Evolutionary conservation across 2,888 invertebrate genomes (phyloP), one percentile per base, ranked within the genome.

Genomic region (Drosophila rellima): DNA sequence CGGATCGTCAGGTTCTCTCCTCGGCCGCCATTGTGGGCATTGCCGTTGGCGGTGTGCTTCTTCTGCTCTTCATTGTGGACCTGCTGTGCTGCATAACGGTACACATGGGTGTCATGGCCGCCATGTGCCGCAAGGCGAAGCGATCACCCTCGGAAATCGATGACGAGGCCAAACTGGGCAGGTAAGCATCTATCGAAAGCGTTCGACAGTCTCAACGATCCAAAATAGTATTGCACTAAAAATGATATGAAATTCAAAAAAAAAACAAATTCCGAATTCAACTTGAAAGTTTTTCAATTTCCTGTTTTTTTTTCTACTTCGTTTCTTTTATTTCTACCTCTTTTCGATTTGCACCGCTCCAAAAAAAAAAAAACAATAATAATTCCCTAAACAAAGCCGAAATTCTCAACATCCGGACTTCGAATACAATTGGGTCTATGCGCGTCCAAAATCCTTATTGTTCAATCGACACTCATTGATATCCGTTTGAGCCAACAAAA

Each of bases 21-120:
- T 93, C 93, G 31, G 95, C 95, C 13, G 95, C 96, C 63, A 96
- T 98, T 85, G 96, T 98, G 82, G 97, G 96, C 72, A 95, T 98
- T 82, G 96, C 98, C 33, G 94, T 98, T 67, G 96, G 95, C 42
- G 96, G 97, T 48, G 95, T 98, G 47, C 94, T 97, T 54, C 93
- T 97, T 76, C 94, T 98, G 73, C 93, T 98, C 70, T 93, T 98
- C 83, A 94, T 98, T 75, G 95, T 98, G 82, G 98, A 99, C 91
- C 93, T 98, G 8, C 94, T 96, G 39, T 97, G 98, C 91, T 96
- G 96, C 92, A 94, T 95, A 93, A 95, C 94, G 93, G 94, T 92
- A 5, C 91, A 92, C 65, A 91, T 95, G 89, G 96, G 96, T 44
- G 94, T 96, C 33, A 94, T 95, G 86, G 95, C 96, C n/a, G 93